Evolutionary conservation across 1,140 invertebrate species (phyloP), one percentile per base, ranked within the genome.

Genomic region (Aphelinus atriplicis): DNA sequence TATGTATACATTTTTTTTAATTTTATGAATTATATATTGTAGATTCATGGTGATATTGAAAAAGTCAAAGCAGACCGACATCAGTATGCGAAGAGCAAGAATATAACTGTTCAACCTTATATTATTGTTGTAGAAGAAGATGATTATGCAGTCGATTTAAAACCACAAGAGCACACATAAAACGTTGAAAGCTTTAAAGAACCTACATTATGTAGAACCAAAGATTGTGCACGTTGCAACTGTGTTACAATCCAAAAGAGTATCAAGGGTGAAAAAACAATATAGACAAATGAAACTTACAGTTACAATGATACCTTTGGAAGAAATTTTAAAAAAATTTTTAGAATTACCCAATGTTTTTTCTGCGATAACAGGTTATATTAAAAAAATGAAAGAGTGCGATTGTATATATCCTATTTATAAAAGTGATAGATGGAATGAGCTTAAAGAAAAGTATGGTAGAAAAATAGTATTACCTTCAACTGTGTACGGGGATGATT

Each of bases 401-500:
- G 73, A 73, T 65, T 51, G 58, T 9, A 73, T 77, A 57, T 71
- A 61, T 46, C 78, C 76, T 47, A 63, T 77, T 7, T 46, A 76
- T 66, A 43, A 65, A 61, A 75, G 77, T 43, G 42, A 73, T 61
- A 60, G 77, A 7, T 84, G 82, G 81, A 67, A 71, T 77, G 73
- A 78, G 1, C 73, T 81, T 26, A 63, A 79, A 80, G 1, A 2
- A 7, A 66, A 77, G 58, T 81, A 78, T 72, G 9, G 63, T 65
- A 62, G 67, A 2, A 77, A 81, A 80, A 77, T 75, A 51, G 80
- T 84, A 42, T 75, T 86, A 0, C 83, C 82, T 46, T 58, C 85
- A 45, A 73, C 77, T 10, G 45, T 82, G 10, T 84, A 81, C 75
- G 81, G 78, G 53, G 84, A 85, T 70, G 84, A 85, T 68, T 78